Conservation (phyloP, 1,140 invertebrate genomes). For the Fopius arisanus region DNA sequence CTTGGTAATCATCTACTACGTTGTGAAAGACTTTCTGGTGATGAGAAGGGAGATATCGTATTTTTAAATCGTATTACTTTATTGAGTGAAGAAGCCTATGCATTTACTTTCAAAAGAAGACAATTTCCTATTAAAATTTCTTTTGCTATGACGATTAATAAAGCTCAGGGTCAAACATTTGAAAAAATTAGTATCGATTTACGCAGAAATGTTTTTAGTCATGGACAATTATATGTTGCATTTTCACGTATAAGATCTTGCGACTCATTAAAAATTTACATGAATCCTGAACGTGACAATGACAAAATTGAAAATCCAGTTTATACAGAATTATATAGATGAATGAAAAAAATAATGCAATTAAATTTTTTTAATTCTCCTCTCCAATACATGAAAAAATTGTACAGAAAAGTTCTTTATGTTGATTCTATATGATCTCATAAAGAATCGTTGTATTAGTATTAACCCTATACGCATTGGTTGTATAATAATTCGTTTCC, state of each 20-base stretch:
- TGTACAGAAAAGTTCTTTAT: too few relatives aligned
- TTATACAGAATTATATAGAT: too few relatives aligned
- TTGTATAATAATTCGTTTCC: too few relatives aligned
- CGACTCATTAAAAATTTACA: not conserved
- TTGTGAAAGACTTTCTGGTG: slow-evolving; percentile 6
- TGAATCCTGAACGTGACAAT: not conserved
- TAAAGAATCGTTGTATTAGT: too few relatives aligned
- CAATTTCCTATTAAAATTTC: slow-evolving; percentile 60
- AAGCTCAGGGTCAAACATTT: slow-evolving; percentile 53
- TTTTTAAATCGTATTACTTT: slow-evolving; percentile 39
- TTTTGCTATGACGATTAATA: slow-evolving; percentile 66
- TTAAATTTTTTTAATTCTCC: too few relatives aligned
- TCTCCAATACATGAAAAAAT: too few relatives aligned
- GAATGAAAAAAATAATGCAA: too few relatives aligned
- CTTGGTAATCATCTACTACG: not conserved
- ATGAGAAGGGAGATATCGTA: not conserved
- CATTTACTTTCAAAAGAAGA: slow-evolving; percentile 34
- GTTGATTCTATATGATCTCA: too few relatives aligned
- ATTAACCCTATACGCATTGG: too few relatives aligned
- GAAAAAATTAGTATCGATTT: slow-evolving; percentile 45
- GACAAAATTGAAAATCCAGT: too few relatives aligned
- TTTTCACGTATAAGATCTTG: not conserved
- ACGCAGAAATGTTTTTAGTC: slow-evolving; percentile 43
- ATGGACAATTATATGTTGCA: slow-evolving; percentile 47
- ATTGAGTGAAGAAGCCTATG: slow-evolving; percentile 38